Conservation (phyloP, 2,113 vertebrate genomes). For the Hemiprocne comata region DNA sequence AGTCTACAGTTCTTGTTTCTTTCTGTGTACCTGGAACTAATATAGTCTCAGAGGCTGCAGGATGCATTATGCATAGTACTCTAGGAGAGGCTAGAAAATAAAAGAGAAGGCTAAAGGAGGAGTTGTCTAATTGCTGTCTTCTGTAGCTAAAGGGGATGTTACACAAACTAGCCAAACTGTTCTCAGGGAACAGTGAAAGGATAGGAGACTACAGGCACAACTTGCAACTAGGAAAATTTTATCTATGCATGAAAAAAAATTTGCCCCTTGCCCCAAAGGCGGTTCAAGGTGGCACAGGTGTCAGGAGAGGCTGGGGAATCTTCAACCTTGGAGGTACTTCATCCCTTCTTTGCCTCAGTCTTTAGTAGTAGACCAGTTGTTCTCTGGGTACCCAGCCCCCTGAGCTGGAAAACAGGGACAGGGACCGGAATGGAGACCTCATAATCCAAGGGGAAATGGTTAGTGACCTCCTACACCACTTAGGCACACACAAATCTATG, state of each 20-base stretch:
- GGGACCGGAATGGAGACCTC: too few species aligned
- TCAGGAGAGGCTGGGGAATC: neutral
- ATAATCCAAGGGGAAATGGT: too few species aligned
- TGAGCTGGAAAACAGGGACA: neutral
- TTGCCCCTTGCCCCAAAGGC: neutral
- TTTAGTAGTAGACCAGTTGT: neutral
- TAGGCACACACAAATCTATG: neutral
- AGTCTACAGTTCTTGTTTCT: neutral
- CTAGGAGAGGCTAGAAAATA: neutral
- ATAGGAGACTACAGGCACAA: neutral
- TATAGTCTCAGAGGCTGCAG: neutral
- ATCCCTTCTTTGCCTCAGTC: neutral
- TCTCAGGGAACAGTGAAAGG: neutral
- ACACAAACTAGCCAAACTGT: neutral
- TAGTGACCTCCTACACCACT: neutral
- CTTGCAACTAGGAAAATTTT: neutral
- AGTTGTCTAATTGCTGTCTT: neutral
- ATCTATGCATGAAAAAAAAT: neutral
- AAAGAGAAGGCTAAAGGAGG: neutral
- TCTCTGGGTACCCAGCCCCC: too few species aligned
- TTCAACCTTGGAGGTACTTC: neutral
- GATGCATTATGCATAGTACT: neutral
- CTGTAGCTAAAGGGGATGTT: neutral
- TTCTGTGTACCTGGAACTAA: neutral
- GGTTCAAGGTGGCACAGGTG: neutral